phyloP scores from a whole-genome alignment of 2,113 vertebrate genomes.

The Edolisoma coerulescens region DNA sequence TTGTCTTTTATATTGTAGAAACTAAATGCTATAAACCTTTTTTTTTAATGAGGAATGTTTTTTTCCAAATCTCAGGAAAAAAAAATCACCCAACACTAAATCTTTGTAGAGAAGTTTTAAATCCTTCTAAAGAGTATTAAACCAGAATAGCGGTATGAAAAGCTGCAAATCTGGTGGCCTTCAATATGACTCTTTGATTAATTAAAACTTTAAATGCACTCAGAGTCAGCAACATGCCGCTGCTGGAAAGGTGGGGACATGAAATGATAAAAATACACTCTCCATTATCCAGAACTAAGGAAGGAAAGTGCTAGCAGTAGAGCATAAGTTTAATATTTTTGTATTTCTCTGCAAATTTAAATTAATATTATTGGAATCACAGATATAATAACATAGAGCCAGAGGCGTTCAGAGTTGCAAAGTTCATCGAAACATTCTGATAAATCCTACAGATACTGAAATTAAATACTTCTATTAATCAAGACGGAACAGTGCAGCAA shows the following conservation, averaged over 20 bases:
- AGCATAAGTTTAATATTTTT: background rate
- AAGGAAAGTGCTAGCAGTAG: background rate
- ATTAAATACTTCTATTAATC: background rate
- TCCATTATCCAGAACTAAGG: background rate
- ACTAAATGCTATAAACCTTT: background rate
- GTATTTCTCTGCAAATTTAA: background rate
- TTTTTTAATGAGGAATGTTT: accelerated
- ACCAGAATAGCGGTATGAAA: background rate
- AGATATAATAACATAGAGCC: background rate
- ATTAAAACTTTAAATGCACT: background rate
- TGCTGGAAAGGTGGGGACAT: background rate
- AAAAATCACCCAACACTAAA: background rate
- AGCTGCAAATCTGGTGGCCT: background rate
- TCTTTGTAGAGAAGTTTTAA: background rate
- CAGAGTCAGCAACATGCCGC: background rate
- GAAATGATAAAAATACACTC: background rate
- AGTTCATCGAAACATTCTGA: background rate
- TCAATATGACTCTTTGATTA: background rate
- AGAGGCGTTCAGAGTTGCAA: background rate
- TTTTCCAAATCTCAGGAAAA: background rate
- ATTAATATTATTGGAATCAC: background rate
- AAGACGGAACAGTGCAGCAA: background rate
- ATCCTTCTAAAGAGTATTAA: background rate
- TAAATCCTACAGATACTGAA: background rate
- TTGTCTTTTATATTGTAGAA: background rate